Percentiles rank a stretch among this genome's conserved stretches.
Conservation (phyloP, 2,888 invertebrate species). For the Tortricodes alternella region DNA sequence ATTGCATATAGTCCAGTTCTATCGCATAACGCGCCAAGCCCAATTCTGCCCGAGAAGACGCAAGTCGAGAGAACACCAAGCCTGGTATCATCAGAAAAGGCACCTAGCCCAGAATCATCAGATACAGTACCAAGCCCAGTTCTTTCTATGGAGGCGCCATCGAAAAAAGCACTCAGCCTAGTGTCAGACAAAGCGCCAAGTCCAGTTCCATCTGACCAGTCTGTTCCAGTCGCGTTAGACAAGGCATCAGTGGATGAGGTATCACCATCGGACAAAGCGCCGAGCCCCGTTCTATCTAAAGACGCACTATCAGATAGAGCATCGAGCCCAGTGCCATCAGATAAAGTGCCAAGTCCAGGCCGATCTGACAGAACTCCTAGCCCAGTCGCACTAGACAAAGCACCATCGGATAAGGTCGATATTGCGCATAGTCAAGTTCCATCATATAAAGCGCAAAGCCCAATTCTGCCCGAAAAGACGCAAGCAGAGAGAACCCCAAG, state of each 20-base stretch:
- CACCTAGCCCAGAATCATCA: background rate
- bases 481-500: too few relatives aligned
- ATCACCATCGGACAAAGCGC: background rate
- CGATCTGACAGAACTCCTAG: constrained; percentile 17
- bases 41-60: too few relatives aligned
- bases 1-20: too few relatives aligned
- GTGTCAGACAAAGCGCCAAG: too few relatives aligned
- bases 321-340: constrained; percentile 21
- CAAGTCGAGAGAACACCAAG: too few relatives aligned
- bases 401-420: background rate
- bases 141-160: constrained; percentile 12
- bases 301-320: constrained; percentile 20
- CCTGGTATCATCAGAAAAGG: too few relatives aligned
- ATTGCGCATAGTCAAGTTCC: constrained; percentile 22
- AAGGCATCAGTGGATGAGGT: too few relatives aligned
- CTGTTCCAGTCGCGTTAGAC: too few relatives aligned
- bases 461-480: constrained; percentile 22
- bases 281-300: constrained; percentile 11
- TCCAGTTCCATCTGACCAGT: too few relatives aligned
- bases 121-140: too few relatives aligned
- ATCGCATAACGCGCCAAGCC: too few relatives aligned
- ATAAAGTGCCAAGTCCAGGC: constrained; percentile 9
- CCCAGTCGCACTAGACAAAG: constrained; percentile 13
- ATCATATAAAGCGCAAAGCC: background rate
- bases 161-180: too few relatives aligned